These are phyloP conservation scores for Pteria penguin DNA, from an alignment of 2,888 invertebrate genomes.

Conservation along the genomic window DNA sequence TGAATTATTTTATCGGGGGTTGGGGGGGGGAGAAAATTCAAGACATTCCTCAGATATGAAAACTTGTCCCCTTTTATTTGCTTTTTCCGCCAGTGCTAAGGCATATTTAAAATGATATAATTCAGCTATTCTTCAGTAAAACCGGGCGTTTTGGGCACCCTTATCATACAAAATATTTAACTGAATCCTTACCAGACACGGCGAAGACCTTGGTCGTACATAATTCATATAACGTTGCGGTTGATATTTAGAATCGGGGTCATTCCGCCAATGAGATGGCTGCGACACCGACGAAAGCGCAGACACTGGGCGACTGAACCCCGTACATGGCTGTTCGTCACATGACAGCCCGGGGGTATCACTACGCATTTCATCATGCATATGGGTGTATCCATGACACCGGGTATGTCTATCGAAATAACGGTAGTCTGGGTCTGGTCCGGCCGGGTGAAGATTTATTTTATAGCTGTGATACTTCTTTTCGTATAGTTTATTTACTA, in stretches of 20 bases:
- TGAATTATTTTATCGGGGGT: too few species aligned
- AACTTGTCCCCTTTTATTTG: too few species aligned
- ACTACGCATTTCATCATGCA: slow-evolving; percentile 52
- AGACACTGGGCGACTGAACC: slow-evolving; percentile 32
- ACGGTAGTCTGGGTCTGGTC: slow-evolving; percentile 61
- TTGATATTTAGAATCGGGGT: slow-evolving; percentile 50
- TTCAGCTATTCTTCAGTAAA: too few species aligned
- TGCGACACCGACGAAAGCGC: slow-evolving; percentile 42
- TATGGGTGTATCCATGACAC: slow-evolving; percentile 65
- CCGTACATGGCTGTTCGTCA: slow-evolving; percentile 40
- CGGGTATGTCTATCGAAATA: slow-evolving; percentile 69
- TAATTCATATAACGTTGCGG: slow-evolving; percentile 64
- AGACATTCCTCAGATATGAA: too few species aligned
- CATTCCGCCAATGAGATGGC: slow-evolving; percentile 40
- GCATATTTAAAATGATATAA: too few species aligned
- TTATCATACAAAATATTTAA: slow-evolving; percentile 71
- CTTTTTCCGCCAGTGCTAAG: too few species aligned
- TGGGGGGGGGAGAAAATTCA: too few species aligned
- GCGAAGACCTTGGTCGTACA: slow-evolving; percentile 65
- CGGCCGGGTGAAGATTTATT: slow-evolving; percentile 58
- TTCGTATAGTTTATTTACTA: slow-evolving; percentile 64
- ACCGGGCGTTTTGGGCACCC: too few species aligned
- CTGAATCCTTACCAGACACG: slow-evolving; percentile 62
- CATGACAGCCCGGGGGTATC: slow-evolving; percentile 64
- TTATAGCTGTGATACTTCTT: slow-evolving; percentile 44